Evolutionary conservation across 1,140 invertebrate species (phyloP).

Genomic region (Odontomachus brunneus): DNA sequence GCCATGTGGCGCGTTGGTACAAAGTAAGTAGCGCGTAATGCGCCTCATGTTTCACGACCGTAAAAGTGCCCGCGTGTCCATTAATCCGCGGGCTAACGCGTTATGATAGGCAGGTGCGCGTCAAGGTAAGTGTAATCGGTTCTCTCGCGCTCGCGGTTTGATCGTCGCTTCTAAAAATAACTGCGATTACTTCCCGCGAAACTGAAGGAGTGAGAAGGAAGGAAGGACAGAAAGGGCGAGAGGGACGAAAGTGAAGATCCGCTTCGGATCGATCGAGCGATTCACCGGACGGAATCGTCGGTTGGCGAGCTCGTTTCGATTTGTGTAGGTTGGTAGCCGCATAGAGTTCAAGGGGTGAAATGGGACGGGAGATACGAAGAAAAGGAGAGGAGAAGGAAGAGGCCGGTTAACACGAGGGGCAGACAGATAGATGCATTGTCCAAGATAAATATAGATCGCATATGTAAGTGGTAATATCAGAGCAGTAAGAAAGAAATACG

Average conservation of each 20-base stretch:
- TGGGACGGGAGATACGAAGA: not conserved
- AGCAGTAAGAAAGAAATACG: conserved; percentile 1
- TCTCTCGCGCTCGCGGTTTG: conserved; percentile 51
- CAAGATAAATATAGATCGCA: conserved; percentile 5
- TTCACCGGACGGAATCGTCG: conserved; percentile 20
- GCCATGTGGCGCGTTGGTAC: conserved; percentile 39
- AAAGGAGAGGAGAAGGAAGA: not conserved
- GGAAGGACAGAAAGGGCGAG: conserved; percentile 12
- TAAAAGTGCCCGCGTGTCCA: conserved; percentile 50
- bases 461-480: not conserved
- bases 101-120: conserved; percentile 63
- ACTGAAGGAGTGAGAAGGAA: not conserved
- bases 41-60: conserved; percentile 38
- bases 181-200: conserved; percentile 19
- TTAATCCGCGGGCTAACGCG: conserved; percentile 64
- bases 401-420: not conserved
- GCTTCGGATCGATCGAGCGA: conserved; percentile 40
- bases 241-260: conserved; percentile 25
- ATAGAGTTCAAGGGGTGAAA: conserved; percentile 1
- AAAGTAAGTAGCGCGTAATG: conserved; percentile 57
- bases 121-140: conserved; percentile 36
- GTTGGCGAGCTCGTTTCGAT: conserved; percentile 11
- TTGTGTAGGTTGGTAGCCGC: conserved; percentile 10
- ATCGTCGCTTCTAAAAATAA: conserved; percentile 51
- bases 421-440: not conserved